These are phyloP conservation scores for Drosophila neonasuta DNA, from an alignment of 2,888 invertebrate species.

Conservation along the genomic window DNA sequence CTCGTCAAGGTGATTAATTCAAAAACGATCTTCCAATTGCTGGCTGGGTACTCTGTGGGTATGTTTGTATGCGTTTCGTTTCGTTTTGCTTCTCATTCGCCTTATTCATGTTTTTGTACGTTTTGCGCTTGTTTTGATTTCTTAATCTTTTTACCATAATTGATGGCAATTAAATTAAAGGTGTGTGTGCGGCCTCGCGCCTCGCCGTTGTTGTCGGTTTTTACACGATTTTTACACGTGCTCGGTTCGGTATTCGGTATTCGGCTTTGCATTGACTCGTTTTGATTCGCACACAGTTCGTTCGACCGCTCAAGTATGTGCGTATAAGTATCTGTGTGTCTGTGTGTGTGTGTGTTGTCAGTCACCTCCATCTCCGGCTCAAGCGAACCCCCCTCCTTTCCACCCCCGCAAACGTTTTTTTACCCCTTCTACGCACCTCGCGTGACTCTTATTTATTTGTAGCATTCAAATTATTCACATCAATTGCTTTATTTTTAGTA, in stretches of 20 bases:
- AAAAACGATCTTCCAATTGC: too few relatives aligned
- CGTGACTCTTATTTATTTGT: slow-evolving; percentile 56
- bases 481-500: slow-evolving; percentile 45
- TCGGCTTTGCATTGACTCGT: slow-evolving; percentile 18
- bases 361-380: slow-evolving; percentile 20
- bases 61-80: slow-evolving; percentile 42
- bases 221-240: slow-evolving; percentile 51
- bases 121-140: slow-evolving; percentile 78
- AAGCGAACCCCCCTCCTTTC: background rate
- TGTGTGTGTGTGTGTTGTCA: slow-evolving; percentile 26
- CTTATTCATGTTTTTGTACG: slow-evolving; percentile 67
- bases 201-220: slow-evolving; percentile 49
- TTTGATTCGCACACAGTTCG: slow-evolving; percentile 13
- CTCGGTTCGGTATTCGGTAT: slow-evolving; percentile 1
- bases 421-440: slow-evolving; percentile 39
- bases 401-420: background rate
- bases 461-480: slow-evolving; percentile 54
- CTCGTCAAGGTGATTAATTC: too few relatives aligned
- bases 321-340: background rate
- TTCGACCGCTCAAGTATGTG: slow-evolving; percentile 32
- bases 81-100: slow-evolving; percentile 63
- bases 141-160: slow-evolving; percentile 79
- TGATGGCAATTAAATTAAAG: slow-evolving; percentile 79
- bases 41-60: too few relatives aligned
- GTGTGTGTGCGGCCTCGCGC: slow-evolving; percentile 68